A percentile compares a stretch with the other conserved stretches of the same genome.
Conservation (phyloP, 2,888 invertebrate species). For the Sicus ferrugineus region DNA sequence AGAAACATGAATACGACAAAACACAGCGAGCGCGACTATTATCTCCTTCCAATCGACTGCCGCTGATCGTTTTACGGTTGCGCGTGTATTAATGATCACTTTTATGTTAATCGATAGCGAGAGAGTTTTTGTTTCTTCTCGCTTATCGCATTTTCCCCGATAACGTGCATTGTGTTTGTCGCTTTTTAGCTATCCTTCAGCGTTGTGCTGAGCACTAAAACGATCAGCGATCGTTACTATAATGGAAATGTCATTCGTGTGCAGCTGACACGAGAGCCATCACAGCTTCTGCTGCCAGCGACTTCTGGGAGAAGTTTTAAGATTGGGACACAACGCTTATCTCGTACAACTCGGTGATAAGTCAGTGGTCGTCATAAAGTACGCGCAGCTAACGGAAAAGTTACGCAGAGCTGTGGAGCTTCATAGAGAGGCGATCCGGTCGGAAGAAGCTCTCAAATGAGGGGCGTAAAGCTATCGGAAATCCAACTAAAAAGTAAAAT, state of each 20-base stretch:
- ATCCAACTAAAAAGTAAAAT: no score
- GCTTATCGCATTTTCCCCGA: not conserved
- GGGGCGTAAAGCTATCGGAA: no score
- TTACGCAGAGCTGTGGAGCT: no score
- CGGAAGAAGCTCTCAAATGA: no score
- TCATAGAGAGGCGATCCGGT: no score
- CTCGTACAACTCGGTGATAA: not conserved
- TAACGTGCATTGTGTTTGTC: slow-evolving; percentile 32
- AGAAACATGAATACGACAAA: not conserved
- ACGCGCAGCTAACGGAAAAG: no score
- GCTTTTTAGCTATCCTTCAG: slow-evolving; percentile 33
- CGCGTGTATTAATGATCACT: not conserved
- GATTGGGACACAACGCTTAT: not conserved
- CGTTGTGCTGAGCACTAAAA: not conserved
- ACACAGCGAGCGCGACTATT: not conserved
- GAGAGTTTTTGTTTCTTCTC: not conserved
- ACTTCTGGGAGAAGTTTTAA: not conserved
- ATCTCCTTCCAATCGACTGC: slow-evolving; percentile 16
- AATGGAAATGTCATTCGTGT: no score
- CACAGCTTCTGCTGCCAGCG: not conserved
- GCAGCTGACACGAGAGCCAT: not conserved
- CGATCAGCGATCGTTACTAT: slow-evolving; percentile 12
- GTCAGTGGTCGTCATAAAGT: not conserved
- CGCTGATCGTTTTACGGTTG: slow-evolving; percentile 4
- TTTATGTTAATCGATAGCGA: slow-evolving; percentile 20